phyloP scores from a whole-genome alignment of 2,113 vertebrate species.

The Parus major region DNA sequence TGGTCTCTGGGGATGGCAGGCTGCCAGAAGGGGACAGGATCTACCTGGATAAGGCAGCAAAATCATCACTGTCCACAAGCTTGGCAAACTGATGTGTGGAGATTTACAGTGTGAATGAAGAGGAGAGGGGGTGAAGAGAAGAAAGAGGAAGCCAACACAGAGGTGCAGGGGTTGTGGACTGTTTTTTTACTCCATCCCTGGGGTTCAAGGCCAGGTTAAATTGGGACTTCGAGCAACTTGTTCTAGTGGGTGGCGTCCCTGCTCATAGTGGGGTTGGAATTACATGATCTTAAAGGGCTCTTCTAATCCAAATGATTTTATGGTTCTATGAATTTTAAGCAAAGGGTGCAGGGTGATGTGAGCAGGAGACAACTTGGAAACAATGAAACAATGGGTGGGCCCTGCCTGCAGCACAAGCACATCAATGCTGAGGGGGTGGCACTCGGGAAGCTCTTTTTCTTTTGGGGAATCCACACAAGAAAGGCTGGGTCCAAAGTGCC shows the following conservation, averaged over 20 bases:
- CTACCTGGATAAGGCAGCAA: background rate
- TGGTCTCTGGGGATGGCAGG: no score
- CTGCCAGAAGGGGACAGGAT: background rate
- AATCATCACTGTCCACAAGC: background rate
- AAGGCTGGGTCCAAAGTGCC: background rate
- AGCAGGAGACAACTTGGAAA: background rate
- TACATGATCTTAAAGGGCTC: background rate
- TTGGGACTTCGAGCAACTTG: background rate
- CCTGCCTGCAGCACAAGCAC: background rate
- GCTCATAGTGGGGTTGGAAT: background rate
- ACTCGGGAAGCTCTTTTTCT: accelerated
- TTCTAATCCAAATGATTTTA: background rate
- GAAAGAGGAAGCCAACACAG: background rate
- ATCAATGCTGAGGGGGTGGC: accelerated
- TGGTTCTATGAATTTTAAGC: background rate
- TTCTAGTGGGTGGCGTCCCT: background rate
- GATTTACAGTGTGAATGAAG: background rate
- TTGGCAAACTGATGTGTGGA: background rate
- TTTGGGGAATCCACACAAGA: background rate
- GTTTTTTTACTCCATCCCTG: accelerated
- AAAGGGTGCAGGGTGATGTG: accelerated
- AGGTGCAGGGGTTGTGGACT: background rate
- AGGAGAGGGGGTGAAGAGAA: background rate
- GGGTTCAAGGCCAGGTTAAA: background rate
- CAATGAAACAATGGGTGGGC: background rate